Evolutionary conservation across 2,888 invertebrate species (phyloP).

Genomic region (Pyrgus malvae): DNA sequence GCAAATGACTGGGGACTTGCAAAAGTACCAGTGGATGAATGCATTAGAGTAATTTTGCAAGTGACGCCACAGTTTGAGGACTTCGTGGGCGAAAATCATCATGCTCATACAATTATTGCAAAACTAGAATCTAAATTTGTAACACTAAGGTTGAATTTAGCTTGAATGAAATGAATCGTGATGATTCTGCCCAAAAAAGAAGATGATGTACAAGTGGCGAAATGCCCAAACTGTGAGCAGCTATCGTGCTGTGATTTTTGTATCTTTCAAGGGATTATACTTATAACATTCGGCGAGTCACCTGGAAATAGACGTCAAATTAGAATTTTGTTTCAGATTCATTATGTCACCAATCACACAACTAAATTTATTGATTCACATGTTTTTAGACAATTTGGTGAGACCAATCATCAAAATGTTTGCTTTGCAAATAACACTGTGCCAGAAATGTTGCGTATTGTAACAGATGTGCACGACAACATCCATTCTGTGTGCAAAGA

Average conservation of each 20-base stretch:
- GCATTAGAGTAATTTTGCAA: constrained; percentile 66
- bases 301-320: constrained; percentile 81
- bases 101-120: constrained; percentile 15
- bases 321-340: constrained; percentile 78
- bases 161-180: constrained; percentile 11
- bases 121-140: background rate
- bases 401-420: constrained; percentile 54
- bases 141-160: background rate
- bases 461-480: constrained; percentile 60
- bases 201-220: constrained; percentile 36
- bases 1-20: constrained; percentile 75
- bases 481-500: constrained; percentile 52
- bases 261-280: constrained; percentile 73
- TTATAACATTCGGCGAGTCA: constrained; percentile 78
- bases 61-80: constrained; percentile 61
- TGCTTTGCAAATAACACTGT: constrained; percentile 52
- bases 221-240: constrained; percentile 62
- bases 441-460: constrained; percentile 46
- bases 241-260: constrained; percentile 72
- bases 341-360: constrained; percentile 66
- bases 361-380: constrained; percentile 41
- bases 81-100: constrained; percentile 52
- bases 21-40: constrained; percentile 65
- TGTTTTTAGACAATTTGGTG: constrained; percentile 69
- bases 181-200: constrained; percentile 9